Base-by-base conservation (phyloP, 2,113 vertebrate genomes). In the Cebidichthys violaceus region DNA sequence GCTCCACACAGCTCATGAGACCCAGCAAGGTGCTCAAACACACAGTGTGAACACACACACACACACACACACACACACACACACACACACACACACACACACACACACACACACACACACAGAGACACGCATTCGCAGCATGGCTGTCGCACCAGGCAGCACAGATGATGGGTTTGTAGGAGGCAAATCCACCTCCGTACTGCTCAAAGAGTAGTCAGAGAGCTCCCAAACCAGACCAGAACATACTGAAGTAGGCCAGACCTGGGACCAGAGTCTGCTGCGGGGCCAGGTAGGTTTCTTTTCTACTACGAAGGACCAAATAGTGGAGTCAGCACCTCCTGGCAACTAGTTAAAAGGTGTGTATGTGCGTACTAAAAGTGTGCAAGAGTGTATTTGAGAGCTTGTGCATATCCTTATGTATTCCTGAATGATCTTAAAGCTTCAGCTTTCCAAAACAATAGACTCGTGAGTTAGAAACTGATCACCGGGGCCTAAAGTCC, bases 151-250 rank as follows among this genome's bases (percentile, higher is more conserved):
- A 81, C 82, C 70, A 89, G 77, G 86, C 70, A 69, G 87, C 59
- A 17, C 85, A 90, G 90, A 88, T 92, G 90, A 91, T 74, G 84
- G 81, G 84, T 86, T 92, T 89, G 88, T 91, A 71, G 89, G 91
- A 92, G 81, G 89, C 79, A 88, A 83, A 90, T 89, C 91, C 88
- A 86, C 84, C 88, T 89, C 77, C 85, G 69, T 85, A 71, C 88
- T 81, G 84, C 90, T 92, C 90, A 90, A 79, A 88, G 84, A 80
- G 62, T 71, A 76, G 85, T 86, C 74, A 90, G 77, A 92, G 66
- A 65, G 77, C 77, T 86, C 71, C 77, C 61, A 82, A 90, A 85
- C 82, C 91, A 90, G 91, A 87, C 84, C 90, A 88, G 84, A 84
- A 79, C 68, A 75, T 14, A 55, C 41, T 24, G 59, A 92, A 85